phyloP scores from a whole-genome alignment of 2,113 vertebrate genomes.

The Ramphastos sulfuratus region DNA sequence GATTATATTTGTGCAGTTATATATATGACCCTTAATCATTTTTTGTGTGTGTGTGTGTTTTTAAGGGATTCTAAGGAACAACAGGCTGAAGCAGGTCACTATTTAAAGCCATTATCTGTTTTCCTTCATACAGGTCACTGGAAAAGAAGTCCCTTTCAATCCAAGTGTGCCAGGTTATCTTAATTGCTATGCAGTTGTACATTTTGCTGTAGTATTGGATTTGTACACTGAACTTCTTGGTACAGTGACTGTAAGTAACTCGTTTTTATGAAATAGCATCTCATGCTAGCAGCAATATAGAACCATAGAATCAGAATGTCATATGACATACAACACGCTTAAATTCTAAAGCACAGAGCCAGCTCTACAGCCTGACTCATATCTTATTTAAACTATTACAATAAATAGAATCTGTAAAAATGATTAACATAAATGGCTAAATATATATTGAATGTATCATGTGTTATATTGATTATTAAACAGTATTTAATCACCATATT shows the following conservation, averaged over 20 bases:
- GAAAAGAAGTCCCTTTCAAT: constrained; percentile 80
- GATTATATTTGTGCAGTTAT: background rate
- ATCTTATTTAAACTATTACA: background rate
- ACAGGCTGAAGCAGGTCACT: background rate
- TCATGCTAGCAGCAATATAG: background rate
- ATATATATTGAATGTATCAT: background rate
- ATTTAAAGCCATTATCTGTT: background rate
- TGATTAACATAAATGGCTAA: background rate
- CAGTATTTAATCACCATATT: background rate
- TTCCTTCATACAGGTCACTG: constrained; percentile 79
- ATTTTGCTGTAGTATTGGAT: constrained; percentile 80
- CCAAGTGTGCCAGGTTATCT: constrained; percentile 71
- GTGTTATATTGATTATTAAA: background rate
- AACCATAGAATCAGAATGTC: no score
- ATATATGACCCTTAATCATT: background rate
- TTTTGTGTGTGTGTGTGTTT: background rate
- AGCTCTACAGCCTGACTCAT: background rate
- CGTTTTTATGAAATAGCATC: background rate
- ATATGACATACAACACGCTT: background rate
- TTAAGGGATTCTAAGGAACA: background rate
- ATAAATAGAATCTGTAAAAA: background rate
- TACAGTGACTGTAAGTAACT: constrained; percentile 77
- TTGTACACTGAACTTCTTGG: constrained; percentile 83
- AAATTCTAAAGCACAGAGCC: background rate
- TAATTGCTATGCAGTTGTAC: constrained; percentile 77